phyloP scores from a whole-genome alignment of 2,113 vertebrate species.

The Archilochus colubris region DNA sequence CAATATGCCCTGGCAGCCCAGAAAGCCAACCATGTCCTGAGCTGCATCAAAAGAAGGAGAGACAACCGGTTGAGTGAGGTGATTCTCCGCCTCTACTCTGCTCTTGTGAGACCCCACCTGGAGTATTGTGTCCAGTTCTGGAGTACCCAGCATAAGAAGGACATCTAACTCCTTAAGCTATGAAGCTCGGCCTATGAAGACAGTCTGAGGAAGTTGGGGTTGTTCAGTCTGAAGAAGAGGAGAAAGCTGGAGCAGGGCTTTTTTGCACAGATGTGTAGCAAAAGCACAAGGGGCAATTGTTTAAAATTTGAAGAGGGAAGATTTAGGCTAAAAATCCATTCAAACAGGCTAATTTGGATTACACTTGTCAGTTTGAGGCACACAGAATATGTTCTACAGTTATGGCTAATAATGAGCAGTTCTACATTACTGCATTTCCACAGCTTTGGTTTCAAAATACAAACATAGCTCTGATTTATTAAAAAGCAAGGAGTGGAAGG shows the following conservation, averaged over 20 bases:
- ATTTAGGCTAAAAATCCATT: background rate
- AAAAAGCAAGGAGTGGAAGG: background rate
- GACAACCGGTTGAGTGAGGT: too few relatives aligned
- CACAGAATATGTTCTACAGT: background rate
- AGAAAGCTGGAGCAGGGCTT: too few relatives aligned
- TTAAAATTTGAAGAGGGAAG: background rate
- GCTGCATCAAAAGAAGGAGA: too few relatives aligned
- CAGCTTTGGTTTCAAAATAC: background rate
- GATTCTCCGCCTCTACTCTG: too few relatives aligned
- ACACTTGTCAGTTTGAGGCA: background rate
- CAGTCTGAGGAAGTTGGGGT: background rate
- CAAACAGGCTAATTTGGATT: background rate
- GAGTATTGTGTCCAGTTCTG: too few relatives aligned
- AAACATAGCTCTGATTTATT: background rate
- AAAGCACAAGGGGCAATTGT: too few relatives aligned
- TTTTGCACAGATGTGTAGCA: too few relatives aligned
- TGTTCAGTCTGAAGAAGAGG: background rate
- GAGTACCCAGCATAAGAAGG: too few relatives aligned
- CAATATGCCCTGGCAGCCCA: too few relatives aligned
- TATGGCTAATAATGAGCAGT: background rate
- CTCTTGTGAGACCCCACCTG: too few relatives aligned
- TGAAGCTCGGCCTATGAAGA: background rate
- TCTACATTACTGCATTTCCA: background rate
- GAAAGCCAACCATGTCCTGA: too few relatives aligned
- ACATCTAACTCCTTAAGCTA: too few relatives aligned